Evolutionary conservation across 2,888 invertebrate genomes (phyloP), one percentile per base, ranked within the genome.

Genomic region (Apotomis betuletana): DNA sequence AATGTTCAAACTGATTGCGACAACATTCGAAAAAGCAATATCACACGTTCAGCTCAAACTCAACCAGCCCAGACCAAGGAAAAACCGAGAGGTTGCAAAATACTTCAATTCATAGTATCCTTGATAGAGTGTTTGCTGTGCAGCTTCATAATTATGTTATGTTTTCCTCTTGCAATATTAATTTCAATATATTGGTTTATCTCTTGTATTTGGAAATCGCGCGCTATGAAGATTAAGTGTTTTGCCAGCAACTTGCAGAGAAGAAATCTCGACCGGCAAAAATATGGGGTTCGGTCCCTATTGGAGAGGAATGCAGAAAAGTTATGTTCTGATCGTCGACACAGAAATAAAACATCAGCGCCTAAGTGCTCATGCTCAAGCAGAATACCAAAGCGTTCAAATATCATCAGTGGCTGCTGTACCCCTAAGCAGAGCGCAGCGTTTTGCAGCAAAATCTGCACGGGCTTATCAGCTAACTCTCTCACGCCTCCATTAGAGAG

Each of bases 231-330:
- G 44, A n/a, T 44, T 27, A 41, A 46, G 27, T 15, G 41, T 12
- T 55, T 46, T 46, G 44, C 44, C n/a, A 12, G 46, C n/a, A 27
- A 57, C n/a, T 65, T 65, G 27, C 55, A 44, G 15, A 44, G 65
- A 27, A 65, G 65, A 57, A 55, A 64, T 13, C 5, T 64, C 5
- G 12, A 8, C 10, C 44, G 44, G 12, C 5, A 44, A 41, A 44
- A 49, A 9, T 49, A 49, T 49, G 3, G 49, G 9, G 10, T 49
- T 49, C 49, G 49, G 49, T 49, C 49, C 10, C 10, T 49, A 49
- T 10, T 49, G 5, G 9, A 49, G 10, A 49, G 49, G 10, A 41
- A 6, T 41, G 6, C 41, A 5, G 41, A 6, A 5, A 41, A 6
- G 41, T 6, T 6, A 41, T 41, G 41, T 41, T 6, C 49, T 49